These are phyloP conservation scores for Drosophila silvestris DNA, from an alignment of 2,888 invertebrate genomes.

Conservation along the genomic window DNA sequence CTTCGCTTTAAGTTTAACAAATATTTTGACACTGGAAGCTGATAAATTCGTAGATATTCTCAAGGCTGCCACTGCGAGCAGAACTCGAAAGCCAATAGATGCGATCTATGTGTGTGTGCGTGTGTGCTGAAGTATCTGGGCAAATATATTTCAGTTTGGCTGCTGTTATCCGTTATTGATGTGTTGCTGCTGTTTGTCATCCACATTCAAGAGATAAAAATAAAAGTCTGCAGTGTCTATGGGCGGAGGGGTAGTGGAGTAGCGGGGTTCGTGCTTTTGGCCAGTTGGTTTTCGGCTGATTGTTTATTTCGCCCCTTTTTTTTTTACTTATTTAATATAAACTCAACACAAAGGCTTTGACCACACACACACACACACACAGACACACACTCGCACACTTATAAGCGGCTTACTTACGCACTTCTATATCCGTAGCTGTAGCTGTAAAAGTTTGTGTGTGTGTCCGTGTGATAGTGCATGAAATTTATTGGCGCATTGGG, in stretches of 20 bases:
- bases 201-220: conserved; percentile 62
- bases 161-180: conserved; percentile 59
- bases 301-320: conserved; percentile 35
- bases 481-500: conserved; percentile 79
- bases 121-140: conserved; percentile 34
- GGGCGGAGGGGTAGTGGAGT: not conserved
- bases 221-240: conserved; percentile 47
- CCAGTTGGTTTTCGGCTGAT: conserved; percentile 56
- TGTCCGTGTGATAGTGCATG: conserved; percentile 76
- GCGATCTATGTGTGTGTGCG: conserved; percentile 13
- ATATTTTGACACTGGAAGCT: conserved; percentile 25
- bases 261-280: conserved; percentile 10
- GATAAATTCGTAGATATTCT: conserved; percentile 22
- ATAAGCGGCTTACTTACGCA: conserved; percentile 73
- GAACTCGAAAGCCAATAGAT: conserved; percentile 29
- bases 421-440: conserved; percentile 44
- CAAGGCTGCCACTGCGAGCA: conserved; percentile 27
- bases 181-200: conserved; percentile 60
- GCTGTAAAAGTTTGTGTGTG: conserved; percentile 37
- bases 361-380: conserved; percentile 32
- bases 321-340: conserved; percentile 76
- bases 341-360: conserved; percentile 67
- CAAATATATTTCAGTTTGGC: conserved; percentile 44
- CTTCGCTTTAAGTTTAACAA: conserved; percentile 24
- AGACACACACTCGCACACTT: conserved; percentile 18